phyloP scores from a whole-genome alignment of 2,888 invertebrate genomes.

The Apamea crenata region DNA sequence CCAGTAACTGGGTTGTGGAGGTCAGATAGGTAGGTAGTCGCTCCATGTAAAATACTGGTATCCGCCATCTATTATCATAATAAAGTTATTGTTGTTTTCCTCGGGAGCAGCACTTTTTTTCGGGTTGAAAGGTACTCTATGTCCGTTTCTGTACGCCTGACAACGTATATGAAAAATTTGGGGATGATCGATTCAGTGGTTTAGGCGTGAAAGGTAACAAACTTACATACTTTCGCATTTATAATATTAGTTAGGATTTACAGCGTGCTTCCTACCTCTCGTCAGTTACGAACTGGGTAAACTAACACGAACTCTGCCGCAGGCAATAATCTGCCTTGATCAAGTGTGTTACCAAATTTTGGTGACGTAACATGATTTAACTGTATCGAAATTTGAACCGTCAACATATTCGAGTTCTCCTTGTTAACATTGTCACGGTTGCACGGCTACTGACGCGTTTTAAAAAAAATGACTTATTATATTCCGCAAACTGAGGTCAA shows the following conservation, averaged over 20 bases:
- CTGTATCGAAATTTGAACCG: constrained; percentile 17
- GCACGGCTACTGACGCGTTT: constrained; percentile 39
- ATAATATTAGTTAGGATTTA: neutral
- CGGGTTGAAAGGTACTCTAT: too few species aligned
- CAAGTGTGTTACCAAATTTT: constrained; percentile 11
- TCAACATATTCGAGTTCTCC: constrained; percentile 41
- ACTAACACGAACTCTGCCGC: neutral
- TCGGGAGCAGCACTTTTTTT: too few species aligned
- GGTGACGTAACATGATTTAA: constrained; percentile 24
- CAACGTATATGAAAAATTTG: too few species aligned
- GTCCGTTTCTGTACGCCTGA: too few species aligned
- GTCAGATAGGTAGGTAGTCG: too few species aligned
- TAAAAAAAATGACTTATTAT: constrained; percentile 5
- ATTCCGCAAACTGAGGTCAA: constrained; percentile 59
- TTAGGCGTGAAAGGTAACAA: too few species aligned
- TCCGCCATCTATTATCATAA: too few species aligned
- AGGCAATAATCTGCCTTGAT: constrained; percentile 4
- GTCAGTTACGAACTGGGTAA: constrained; percentile 1
- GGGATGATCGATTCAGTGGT: too few species aligned
- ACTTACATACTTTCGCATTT: too few species aligned
- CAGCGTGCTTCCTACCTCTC: neutral
- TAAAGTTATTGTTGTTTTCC: too few species aligned
- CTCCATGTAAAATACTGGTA: too few species aligned
- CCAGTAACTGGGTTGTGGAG: too few species aligned
- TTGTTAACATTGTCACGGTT: constrained; percentile 59